A percentile compares a stretch with the other conserved stretches of the same genome.
These are phyloP conservation scores for Marmota flaviventris DNA, from an alignment of 2,113 vertebrate genomes.

Conservation along the genomic window DNA sequence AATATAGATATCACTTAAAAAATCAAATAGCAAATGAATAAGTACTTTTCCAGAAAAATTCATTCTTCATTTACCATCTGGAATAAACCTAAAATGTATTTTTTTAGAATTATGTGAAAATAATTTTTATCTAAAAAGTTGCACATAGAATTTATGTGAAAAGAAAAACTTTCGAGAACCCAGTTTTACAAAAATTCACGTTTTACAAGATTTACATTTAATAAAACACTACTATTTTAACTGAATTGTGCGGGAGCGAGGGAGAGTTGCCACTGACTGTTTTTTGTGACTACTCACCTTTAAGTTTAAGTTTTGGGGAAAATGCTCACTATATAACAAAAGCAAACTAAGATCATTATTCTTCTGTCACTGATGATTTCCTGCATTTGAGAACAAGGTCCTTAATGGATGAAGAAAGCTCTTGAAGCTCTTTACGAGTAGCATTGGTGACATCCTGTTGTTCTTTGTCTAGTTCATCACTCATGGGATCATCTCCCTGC, in stretches of 20 bases:
- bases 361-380: conserved; percentile 92
- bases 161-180: conserved; percentile 48
- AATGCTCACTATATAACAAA: conserved; percentile 47
- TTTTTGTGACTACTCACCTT: conserved; percentile 36
- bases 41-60: conserved; percentile 50
- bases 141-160: not conserved
- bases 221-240: conserved; percentile 11
- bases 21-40: conserved; percentile 57
- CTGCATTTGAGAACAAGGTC: conserved; percentile 93
- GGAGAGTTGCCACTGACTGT: not conserved
- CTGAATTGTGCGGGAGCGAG: not conserved
- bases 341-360: conserved; percentile 85
- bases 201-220: conserved; percentile 61
- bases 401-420: conserved; percentile 91
- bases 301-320: conserved; percentile 29
- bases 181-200: conserved; percentile 64
- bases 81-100: conserved; percentile 44
- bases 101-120: conserved; percentile 52
- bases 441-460: conserved; percentile 85
- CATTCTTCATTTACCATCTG: conserved; percentile 72
- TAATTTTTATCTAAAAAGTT: conserved; percentile 13
- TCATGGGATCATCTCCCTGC: conserved; percentile 82
- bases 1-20: conserved; percentile 28
- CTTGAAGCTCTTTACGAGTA: conserved; percentile 90
- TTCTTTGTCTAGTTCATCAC: conserved; percentile 80